Conservation (phyloP, 2,113 vertebrate genomes). For the Arizona elegans region DNA sequence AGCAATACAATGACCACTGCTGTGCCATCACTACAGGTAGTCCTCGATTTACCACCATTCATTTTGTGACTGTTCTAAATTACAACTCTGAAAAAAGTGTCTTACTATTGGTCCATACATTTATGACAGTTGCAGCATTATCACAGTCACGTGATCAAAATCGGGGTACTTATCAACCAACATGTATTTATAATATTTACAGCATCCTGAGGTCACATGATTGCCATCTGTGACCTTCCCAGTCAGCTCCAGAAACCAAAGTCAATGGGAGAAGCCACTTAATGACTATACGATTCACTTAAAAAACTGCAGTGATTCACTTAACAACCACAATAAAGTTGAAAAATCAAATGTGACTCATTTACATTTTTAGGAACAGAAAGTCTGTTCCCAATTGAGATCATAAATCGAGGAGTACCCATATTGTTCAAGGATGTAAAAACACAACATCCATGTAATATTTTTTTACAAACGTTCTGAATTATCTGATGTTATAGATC, state of each 20-base stretch:
- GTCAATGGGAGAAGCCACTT: neutral
- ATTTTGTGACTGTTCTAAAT: neutral
- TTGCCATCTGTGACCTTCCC: neutral
- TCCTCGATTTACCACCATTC: no score
- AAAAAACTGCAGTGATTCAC: neutral
- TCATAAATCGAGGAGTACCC: no score
- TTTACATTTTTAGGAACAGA: neutral
- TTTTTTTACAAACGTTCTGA: neutral
- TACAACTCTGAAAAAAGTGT: neutral
- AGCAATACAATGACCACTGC: neutral
- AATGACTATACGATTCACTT: neutral
- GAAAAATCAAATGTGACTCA: neutral
- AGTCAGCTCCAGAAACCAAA: neutral
- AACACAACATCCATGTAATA: neutral
- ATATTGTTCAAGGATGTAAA: neutral
- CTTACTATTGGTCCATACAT: neutral
- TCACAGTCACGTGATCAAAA: neutral
- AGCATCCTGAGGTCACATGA: neutral
- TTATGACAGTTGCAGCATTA: rapidly evolving
- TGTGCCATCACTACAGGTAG: neutral
- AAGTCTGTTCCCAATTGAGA: neutral
- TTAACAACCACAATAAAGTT: neutral
- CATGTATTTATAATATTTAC: neutral
- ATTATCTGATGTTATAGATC: neutral
- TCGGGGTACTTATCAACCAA: neutral